Conservation (phyloP, 2,888 invertebrate genomes). For the Lochmaea crataegi region DNA sequence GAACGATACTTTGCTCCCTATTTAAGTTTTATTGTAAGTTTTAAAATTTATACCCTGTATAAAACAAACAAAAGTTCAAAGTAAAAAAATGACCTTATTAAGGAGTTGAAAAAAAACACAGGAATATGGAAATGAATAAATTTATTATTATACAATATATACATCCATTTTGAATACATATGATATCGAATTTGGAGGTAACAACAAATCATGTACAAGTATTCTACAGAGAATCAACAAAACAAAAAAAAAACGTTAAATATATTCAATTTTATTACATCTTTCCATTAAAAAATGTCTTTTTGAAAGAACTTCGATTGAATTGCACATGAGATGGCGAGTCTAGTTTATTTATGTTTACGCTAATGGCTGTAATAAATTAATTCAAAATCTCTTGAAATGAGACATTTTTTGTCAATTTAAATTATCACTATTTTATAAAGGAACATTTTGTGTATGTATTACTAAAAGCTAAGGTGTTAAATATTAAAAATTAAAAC, state of each 20-base stretch:
- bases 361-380: not conserved
- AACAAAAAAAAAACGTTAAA: not conserved
- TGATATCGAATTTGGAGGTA: not conserved
- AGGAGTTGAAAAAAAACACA: not conserved
- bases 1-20: too few relatives aligned
- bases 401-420: too few relatives aligned
- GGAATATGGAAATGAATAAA: constrained; percentile 9
- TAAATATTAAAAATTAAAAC: constrained; percentile 15
- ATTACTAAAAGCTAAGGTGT: constrained; percentile 27
- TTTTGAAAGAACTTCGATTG: not conserved
- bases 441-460: constrained; percentile 44
- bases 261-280: not conserved
- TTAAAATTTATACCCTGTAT: too few relatives aligned
- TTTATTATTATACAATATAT: constrained; percentile 17
- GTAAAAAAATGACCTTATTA: too few relatives aligned
- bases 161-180: not conserved
- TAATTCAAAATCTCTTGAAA: not conserved
- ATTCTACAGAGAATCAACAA: not conserved
- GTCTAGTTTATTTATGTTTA: not conserved
- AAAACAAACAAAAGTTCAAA: too few relatives aligned
- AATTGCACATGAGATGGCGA: not conserved
- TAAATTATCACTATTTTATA: constrained; percentile 44
- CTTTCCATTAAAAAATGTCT: not conserved
- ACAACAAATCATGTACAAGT: not conserved
- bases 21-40: too few relatives aligned